Conservation (phyloP, 1,140 invertebrate species). For the Phortica variegata region DNA sequence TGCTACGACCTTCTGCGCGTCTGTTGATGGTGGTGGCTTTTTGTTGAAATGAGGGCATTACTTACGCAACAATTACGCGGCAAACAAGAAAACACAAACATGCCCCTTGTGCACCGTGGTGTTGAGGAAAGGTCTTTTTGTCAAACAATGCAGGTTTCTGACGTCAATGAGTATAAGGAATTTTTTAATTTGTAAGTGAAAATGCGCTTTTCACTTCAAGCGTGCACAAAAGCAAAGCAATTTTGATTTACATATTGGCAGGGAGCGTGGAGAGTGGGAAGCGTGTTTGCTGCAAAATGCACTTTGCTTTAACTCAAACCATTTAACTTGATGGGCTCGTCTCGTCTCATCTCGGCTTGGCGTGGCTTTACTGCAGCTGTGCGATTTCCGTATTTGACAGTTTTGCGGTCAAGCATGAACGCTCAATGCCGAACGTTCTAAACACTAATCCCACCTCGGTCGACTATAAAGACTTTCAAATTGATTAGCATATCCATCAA, state of each 20-base stretch:
- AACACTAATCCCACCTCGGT: slow-evolving; percentile 5
- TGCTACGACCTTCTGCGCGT: slow-evolving; percentile 9
- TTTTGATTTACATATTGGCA: too few relatives aligned
- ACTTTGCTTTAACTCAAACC: too few relatives aligned
- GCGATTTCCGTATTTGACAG: slow-evolving; percentile 35
- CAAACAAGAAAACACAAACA: slow-evolving; percentile 27
- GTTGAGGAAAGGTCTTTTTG: background rate
- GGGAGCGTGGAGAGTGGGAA: too few relatives aligned
- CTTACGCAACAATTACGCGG: slow-evolving; percentile 50
- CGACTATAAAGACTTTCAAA: slow-evolving; percentile 40
- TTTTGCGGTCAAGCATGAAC: slow-evolving; percentile 34
- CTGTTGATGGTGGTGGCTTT: slow-evolving; percentile 6
- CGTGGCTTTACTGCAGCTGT: slow-evolving; percentile 46
- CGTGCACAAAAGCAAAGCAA: too few relatives aligned
- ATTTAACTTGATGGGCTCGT: too few relatives aligned
- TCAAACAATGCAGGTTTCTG: too few relatives aligned
- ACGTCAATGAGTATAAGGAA: slow-evolving; percentile 21
- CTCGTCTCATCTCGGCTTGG: slow-evolving; percentile 28
- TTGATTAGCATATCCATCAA: slow-evolving; percentile 46
- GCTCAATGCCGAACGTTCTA: background rate
- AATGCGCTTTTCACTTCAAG: slow-evolving; percentile 17
- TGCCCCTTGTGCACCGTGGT: background rate
- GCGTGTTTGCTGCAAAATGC: too few relatives aligned
- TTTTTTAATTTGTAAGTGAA: slow-evolving; percentile 51
- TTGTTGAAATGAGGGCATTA: slow-evolving; percentile 29